Evolutionary conservation across 1,140 invertebrate genomes (phyloP).

Genomic region (Diorhabda elongata): DNA sequence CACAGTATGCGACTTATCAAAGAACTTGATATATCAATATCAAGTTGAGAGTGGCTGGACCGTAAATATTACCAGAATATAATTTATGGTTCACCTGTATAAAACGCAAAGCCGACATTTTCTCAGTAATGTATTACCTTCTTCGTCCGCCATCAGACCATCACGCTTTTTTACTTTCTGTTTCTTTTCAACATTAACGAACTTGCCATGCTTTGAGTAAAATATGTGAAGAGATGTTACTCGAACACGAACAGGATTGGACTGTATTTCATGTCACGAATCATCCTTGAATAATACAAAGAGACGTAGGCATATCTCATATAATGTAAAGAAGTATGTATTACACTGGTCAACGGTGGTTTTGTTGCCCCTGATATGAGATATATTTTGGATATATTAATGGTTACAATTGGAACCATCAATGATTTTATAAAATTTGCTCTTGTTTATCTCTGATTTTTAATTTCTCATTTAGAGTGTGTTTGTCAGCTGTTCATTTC

Average conservation of each 20-base stretch:
- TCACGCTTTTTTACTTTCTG: slow-evolving; percentile 18
- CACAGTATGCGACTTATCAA: slow-evolving; percentile 15
- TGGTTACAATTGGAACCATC: too few relatives aligned
- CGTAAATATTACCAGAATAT: slow-evolving; percentile 43
- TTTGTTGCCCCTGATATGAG: too few relatives aligned
- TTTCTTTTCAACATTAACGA: slow-evolving; percentile 20
- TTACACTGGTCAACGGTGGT: too few relatives aligned
- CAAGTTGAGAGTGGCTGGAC: slow-evolving; percentile 31
- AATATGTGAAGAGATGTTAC: slow-evolving; percentile 16
- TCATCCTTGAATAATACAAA: too few relatives aligned
- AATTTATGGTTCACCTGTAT: slow-evolving; percentile 40
- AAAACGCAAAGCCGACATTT: slow-evolving; percentile 35
- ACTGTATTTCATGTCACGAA: not conserved
- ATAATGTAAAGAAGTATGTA: too few relatives aligned
- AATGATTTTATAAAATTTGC: too few relatives aligned
- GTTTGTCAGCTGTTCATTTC: too few relatives aligned
- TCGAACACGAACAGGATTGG: slow-evolving; percentile 16
- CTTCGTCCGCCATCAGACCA: not conserved
- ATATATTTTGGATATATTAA: too few relatives aligned
- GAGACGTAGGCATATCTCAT: too few relatives aligned
- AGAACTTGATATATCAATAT: slow-evolving; percentile 33
- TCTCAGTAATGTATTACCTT: slow-evolving; percentile 24
- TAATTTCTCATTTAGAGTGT: too few relatives aligned
- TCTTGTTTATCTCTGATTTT: too few relatives aligned
- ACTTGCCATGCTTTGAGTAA: slow-evolving; percentile 13